Evolutionary conservation across 2,888 invertebrate species (phyloP).

Genomic region (Dorcus hopei): DNA sequence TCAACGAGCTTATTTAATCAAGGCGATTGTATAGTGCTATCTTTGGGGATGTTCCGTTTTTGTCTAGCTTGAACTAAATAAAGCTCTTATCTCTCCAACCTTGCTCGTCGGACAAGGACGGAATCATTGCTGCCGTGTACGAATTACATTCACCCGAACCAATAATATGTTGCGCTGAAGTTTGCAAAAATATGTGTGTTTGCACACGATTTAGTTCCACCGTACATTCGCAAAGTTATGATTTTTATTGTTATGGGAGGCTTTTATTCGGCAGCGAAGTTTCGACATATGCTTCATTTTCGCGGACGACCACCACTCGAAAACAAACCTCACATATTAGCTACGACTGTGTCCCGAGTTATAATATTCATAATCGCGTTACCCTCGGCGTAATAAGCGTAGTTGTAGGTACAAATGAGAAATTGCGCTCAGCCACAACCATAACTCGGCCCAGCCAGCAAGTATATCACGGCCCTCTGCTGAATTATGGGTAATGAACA

Average conservation of each 20-base stretch:
- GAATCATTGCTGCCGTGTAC: slow-evolving; percentile 21
- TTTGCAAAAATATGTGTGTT: slow-evolving; percentile 28
- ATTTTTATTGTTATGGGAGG: slow-evolving; percentile 1
- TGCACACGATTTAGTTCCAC: slow-evolving; percentile 25
- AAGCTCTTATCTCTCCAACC: slow-evolving; percentile 5
- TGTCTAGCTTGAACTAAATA: slow-evolving; percentile 11
- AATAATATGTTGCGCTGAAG: slow-evolving; percentile 25
- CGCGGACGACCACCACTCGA: slow-evolving; percentile 7
- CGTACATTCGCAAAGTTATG: not conserved
- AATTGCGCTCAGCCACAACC: slow-evolving; percentile 44
- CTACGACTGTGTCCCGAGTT: slow-evolving; percentile 34
- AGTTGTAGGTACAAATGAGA: slow-evolving; percentile 49
- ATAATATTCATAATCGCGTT: slow-evolving; percentile 49
- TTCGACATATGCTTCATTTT: not conserved
- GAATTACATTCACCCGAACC: slow-evolving; percentile 22
- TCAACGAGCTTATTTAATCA: slow-evolving; percentile 47
- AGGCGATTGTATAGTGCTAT: slow-evolving; percentile 33
- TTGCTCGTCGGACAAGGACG: slow-evolving; percentile 21
- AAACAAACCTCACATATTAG: slow-evolving; percentile 27
- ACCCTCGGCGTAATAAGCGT: slow-evolving; percentile 44
- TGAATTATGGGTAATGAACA: slow-evolving; percentile 48
- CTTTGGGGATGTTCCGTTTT: slow-evolving; percentile 19
- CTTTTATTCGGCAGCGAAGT: not conserved
- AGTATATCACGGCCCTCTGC: slow-evolving; percentile 43
- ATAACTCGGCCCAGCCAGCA: slow-evolving; percentile 44